Percentiles rank a stretch among this genome's conserved stretches.
Conservation (phyloP, 2,888 invertebrate genomes). For the Pammene aurita region DNA sequence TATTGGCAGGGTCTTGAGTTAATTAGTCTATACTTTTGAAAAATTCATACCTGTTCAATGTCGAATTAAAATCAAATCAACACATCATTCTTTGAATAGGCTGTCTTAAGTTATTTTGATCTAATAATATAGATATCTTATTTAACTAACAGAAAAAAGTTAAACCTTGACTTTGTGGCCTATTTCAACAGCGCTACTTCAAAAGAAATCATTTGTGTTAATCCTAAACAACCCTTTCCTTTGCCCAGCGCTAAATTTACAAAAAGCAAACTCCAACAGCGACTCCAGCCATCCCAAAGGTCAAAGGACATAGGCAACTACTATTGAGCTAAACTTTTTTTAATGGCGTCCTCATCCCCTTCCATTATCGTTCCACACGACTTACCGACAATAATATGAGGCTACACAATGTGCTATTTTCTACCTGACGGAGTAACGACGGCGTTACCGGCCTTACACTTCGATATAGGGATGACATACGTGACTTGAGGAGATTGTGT, state of each 20-base stretch:
- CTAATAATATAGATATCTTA: too few species aligned
- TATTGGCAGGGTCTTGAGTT: too few species aligned
- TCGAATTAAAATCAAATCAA: too few species aligned
- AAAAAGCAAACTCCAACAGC: neutral
- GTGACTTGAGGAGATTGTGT: neutral
- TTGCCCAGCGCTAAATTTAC: constrained; percentile 14
- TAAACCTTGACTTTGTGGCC: neutral
- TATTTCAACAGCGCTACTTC: neutral
- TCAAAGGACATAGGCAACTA: constrained; percentile 28
- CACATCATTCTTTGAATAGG: too few species aligned
- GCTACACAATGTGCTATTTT: constrained; percentile 39
- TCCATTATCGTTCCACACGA: constrained; percentile 40
- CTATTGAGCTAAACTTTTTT: constrained; percentile 40
- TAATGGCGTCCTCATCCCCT: constrained; percentile 37
- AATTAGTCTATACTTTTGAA: too few species aligned
- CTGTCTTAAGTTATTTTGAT: too few species aligned
- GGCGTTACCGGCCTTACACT: constrained; percentile 20
- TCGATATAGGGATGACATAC: constrained; percentile 20
- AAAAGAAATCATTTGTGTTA: constrained; percentile 12
- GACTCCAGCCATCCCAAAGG: constrained; percentile 26
- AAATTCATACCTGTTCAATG: too few species aligned
- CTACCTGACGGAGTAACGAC: constrained; percentile 40
- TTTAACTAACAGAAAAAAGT: neutral
- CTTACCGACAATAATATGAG: constrained; percentile 38
- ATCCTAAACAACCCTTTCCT: neutral